These are phyloP conservation scores for Plutomurus gul DNA, from an alignment of 1,140 invertebrate species.

Conservation along the genomic window DNA sequence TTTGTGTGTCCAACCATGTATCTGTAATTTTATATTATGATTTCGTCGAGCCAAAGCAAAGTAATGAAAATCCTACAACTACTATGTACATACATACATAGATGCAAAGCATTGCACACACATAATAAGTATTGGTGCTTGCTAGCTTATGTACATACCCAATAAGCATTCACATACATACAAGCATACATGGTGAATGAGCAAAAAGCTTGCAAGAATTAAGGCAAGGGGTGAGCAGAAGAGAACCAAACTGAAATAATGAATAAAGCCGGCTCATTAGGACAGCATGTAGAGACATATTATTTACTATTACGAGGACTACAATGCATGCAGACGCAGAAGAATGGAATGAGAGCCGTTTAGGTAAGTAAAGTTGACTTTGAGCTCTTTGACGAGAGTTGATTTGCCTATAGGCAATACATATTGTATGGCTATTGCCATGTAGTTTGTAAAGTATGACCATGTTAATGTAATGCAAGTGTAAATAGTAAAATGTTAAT, in stretches of 20 bases:
- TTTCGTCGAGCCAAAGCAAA: too few relatives aligned
- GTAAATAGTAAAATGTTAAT: constrained; percentile 21
- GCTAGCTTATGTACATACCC: background rate
- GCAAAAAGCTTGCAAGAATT: background rate
- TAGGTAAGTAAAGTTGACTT: constrained; percentile 11
- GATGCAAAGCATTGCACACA: too few relatives aligned
- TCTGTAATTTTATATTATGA: too few relatives aligned
- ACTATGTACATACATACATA: too few relatives aligned
- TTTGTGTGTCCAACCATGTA: too few relatives aligned
- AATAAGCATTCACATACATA: background rate
- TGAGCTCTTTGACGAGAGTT: constrained; percentile 10
- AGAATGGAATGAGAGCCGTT: constrained; percentile 12
- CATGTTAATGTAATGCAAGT: constrained; percentile 5
- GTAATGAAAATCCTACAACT: too few relatives aligned
- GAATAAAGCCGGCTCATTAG: constrained; percentile 28
- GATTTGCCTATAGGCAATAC: constrained; percentile 3
- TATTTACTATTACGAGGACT: constrained; percentile 19
- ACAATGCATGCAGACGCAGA: background rate
- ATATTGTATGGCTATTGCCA: background rate
- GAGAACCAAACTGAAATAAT: constrained; percentile 6
- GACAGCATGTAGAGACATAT: constrained; percentile 9
- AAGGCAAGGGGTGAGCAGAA: background rate
- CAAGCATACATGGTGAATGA: background rate
- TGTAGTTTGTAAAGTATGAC: background rate
- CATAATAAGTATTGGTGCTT: too few relatives aligned